Evolutionary conservation across 2,888 invertebrate genomes (phyloP), one percentile per base, ranked within the genome.

Genomic region (Hypselothyrea guttata): DNA sequence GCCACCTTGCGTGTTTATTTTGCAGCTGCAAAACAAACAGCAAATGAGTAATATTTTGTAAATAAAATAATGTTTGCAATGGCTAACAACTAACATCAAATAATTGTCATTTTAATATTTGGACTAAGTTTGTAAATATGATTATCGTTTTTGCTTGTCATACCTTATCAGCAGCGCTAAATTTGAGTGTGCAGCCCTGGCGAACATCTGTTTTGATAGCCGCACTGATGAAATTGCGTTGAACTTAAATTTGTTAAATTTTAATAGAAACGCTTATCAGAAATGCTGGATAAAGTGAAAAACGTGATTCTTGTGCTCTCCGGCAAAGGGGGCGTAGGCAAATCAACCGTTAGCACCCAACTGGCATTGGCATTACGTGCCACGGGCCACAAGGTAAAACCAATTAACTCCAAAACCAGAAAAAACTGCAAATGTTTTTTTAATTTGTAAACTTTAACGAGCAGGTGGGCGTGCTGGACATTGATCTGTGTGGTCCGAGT

Each of bases 321-420:
- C 1, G 99, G 99, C 1, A 99, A 99, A 92, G 99, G 99, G 16
- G 99, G 99, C 34, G 99, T 99, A 18, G 99, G 99, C 9, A 99
- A 99, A 91, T 98, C 98, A 13, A 98, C 98, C 57, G 94, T 99
- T 8, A 96, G 98, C 88, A 95, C 97, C 1, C 98, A 98, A 88
- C 89, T 99, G 60, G 97, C 98, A 0, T 91, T 98, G 75, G 94
- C 96, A 13, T 91, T 99, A 8, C 94, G 94, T 89, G 93, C 95
- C 91, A 92, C 91, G 85, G 95, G 95, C 69, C 93, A 92, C 89
- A 95, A 96, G 92, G 97, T 97, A 88, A 88, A 0, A 3, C 15
- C n/a, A n/a, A n/a, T n/a, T n/a, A n/a, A n/a, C n/a, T n/a, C n/a
- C n/a, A n/a, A n/a, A n/a, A n/a, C n/a, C n/a, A n/a, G n/a, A n/a